Conservation (phyloP, 2,888 invertebrate species). For the Amblyjoppa fuscipennis region DNA sequence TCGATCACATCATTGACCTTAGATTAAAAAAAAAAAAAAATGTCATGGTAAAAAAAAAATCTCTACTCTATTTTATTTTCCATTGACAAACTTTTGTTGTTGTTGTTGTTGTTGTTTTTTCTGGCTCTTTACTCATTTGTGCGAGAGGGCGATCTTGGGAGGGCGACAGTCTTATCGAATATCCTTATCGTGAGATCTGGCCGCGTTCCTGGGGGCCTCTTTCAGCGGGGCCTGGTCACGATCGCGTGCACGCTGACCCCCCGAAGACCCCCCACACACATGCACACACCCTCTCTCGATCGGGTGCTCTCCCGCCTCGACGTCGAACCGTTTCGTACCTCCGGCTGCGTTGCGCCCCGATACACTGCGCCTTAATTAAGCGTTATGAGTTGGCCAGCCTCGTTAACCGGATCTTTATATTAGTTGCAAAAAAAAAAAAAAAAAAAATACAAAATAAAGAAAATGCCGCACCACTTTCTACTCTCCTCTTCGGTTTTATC, state of each 20-base stretch:
- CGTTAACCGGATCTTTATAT: slow-evolving; percentile 79
- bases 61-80: background rate
- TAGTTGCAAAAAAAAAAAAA: slow-evolving; percentile 4
- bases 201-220: slow-evolving; percentile 81
- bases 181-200: slow-evolving; percentile 83
- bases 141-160: slow-evolving; percentile 80
- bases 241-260: slow-evolving; percentile 76
- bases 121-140: slow-evolving; percentile 41
- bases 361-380: slow-evolving; percentile 83
- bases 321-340: slow-evolving; percentile 44
- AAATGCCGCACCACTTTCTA: background rate
- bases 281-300: slow-evolving; percentile 63
- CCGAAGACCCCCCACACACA: slow-evolving; percentile 72
- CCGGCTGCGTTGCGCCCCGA: slow-evolving; percentile 35
- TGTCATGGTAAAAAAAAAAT: background rate
- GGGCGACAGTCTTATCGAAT: slow-evolving; percentile 83
- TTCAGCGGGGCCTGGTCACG: slow-evolving; percentile 80
- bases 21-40: too few species aligned
- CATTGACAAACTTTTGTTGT: slow-evolving; percentile 49
- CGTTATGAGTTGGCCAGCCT: slow-evolving; percentile 84
- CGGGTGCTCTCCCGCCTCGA: slow-evolving; percentile 61
- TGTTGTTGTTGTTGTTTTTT: slow-evolving; percentile 12
- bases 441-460: background rate
- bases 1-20: too few species aligned
- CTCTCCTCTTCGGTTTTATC: background rate